These are phyloP conservation scores for Heliconius charithonia DNA, from an alignment of 2,888 invertebrate species.

Conservation along the genomic window DNA sequence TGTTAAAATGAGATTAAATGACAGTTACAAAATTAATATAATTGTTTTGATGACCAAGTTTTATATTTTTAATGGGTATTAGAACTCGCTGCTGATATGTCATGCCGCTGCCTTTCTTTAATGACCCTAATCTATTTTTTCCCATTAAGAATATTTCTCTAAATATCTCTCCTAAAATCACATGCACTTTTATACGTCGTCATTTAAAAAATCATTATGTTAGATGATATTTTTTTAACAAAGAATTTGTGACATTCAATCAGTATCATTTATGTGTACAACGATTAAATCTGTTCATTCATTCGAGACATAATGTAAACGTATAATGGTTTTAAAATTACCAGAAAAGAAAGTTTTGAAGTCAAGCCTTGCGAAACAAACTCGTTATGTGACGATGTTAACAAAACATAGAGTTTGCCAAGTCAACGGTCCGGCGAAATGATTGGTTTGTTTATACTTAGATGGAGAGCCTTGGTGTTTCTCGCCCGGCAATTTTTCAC, in stretches of 20 bases:
- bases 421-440: slow-evolving; percentile 48
- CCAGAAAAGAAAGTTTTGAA: slow-evolving; percentile 37
- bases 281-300: slow-evolving; percentile 8
- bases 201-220: background rate
- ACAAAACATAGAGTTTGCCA: slow-evolving; percentile 45
- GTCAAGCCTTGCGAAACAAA: slow-evolving; percentile 42
- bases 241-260: background rate
- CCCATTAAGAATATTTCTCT: no score
- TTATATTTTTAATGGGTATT: background rate
- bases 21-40: background rate
- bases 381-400: slow-evolving; percentile 42
- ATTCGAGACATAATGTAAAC: slow-evolving; percentile 2
- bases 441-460: slow-evolving; percentile 43
- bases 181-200: background rate
- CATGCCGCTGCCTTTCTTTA: no score
- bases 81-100: no score
- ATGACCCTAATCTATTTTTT: no score
- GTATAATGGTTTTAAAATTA: slow-evolving; percentile 52
- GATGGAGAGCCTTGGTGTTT: slow-evolving; percentile 41
- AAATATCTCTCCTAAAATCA: no score
- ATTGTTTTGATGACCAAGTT: background rate
- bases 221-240: background rate
- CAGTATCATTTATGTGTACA: slow-evolving; percentile 1
- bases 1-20: background rate
- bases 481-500: slow-evolving; percentile 53